phyloP scores from a whole-genome alignment of 2,888 invertebrate genomes.

The Nycteola revayana region DNA sequence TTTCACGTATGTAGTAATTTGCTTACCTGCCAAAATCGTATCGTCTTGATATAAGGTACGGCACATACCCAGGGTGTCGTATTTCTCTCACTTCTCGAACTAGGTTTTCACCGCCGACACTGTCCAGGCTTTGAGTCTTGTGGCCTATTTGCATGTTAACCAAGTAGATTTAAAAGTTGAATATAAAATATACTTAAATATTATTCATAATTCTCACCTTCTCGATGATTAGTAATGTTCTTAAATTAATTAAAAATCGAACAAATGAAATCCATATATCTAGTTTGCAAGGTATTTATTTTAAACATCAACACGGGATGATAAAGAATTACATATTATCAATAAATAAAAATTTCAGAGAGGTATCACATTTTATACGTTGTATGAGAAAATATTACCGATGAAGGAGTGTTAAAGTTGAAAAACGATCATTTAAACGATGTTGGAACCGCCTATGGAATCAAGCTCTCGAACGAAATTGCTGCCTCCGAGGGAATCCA shows the following conservation, averaged over 20 bases:
- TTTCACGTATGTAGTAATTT: no score
- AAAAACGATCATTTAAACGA: constrained; percentile 44
- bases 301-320: constrained; percentile 39
- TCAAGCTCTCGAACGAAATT: constrained; percentile 70
- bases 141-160: constrained; percentile 50
- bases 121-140: constrained; percentile 61
- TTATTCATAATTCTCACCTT: no score
- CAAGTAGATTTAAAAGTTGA: no score
- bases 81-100: constrained; percentile 62
- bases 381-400: constrained; percentile 32
- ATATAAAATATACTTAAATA: no score
- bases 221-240: no score
- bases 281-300: constrained; percentile 50
- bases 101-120: constrained; percentile 64
- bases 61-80: constrained; percentile 52
- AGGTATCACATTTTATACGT: constrained; percentile 54
- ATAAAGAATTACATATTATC: constrained; percentile 33
- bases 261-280: constrained; percentile 3
- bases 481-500: constrained; percentile 77
- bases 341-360: constrained; percentile 39
- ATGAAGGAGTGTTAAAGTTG: constrained; percentile 22
- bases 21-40: constrained; percentile 52
- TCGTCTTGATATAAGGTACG: constrained; percentile 45
- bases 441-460: constrained; percentile 64
- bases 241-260: no score